Percentiles rank a stretch among this genome's conserved stretches.
Conservation (phyloP, 37 sponge, comb jelly and placozoan genomes). For the Crambe crambe region DNA sequence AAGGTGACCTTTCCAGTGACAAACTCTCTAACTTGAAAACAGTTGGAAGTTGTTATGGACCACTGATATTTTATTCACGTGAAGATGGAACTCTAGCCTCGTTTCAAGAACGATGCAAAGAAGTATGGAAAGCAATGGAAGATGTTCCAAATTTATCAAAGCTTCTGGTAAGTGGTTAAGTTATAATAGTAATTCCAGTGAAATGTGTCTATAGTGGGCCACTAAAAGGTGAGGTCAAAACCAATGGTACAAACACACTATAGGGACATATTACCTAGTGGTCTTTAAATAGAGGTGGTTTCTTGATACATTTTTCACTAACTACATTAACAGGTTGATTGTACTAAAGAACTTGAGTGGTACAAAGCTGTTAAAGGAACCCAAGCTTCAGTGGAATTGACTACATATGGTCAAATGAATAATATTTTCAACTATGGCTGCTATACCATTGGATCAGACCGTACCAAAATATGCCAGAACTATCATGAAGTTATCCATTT, state of each 20-base stretch:
- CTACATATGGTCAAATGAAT: constrained; percentile 69
- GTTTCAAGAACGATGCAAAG: constrained; percentile 22
- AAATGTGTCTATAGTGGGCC: no score
- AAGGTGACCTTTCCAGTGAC: constrained; percentile 54
- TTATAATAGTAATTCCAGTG: background rate
- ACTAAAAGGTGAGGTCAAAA: no score
- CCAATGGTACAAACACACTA: no score
- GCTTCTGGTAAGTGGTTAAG: constrained; percentile 30
- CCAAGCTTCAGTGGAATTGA: constrained; percentile 63
- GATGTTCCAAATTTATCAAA: constrained; percentile 30
- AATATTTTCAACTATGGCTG: constrained; percentile 60
- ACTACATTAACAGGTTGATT: constrained; percentile 32
- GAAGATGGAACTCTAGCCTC: constrained; percentile 7
- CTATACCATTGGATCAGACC: constrained; percentile 29
- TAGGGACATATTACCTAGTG: background rate
- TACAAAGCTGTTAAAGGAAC: constrained; percentile 72
- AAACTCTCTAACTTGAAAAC: constrained; percentile 58
- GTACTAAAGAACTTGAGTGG: constrained; percentile 61
- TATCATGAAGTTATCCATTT: constrained; percentile 49
- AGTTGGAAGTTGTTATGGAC: constrained; percentile 56
- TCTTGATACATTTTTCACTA: background rate
- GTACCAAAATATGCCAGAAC: background rate
- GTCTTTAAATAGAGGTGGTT: no score
- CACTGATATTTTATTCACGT: constrained; percentile 49
- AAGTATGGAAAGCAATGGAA: constrained; percentile 53